phyloP scores from a whole-genome alignment of 2,797 vertebrate species.

The Eremophila alpestris region DNA sequence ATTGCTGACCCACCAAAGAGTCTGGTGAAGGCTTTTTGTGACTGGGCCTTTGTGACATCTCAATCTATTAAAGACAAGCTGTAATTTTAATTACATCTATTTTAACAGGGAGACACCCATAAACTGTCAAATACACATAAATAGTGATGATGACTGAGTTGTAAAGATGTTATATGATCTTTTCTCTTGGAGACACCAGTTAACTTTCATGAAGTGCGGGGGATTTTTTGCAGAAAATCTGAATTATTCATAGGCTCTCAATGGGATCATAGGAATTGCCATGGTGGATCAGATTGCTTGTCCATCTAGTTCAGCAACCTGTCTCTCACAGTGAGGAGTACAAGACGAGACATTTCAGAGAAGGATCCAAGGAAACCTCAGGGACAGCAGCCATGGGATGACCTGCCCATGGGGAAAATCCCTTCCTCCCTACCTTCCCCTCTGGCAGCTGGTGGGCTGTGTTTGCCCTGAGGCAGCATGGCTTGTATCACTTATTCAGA shows the following conservation, averaged over 20 bases:
- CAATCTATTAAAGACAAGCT: not conserved
- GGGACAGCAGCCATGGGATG: constrained; percentile 24
- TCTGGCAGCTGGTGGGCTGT: constrained; percentile 42
- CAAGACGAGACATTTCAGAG: constrained; percentile 56
- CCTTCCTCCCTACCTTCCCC: constrained; percentile 19
- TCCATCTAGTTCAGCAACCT: constrained; percentile 24
- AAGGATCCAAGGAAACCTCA: constrained; percentile 30
- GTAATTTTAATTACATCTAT: constrained; percentile 25
- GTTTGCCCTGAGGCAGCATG: constrained; percentile 47
- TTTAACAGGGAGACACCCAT: not conserved
- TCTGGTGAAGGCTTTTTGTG: not conserved
- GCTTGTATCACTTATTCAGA: constrained; percentile 8
- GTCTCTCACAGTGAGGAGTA: constrained; percentile 37
- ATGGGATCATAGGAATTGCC: constrained; percentile 51
- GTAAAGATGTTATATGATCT: constrained; percentile 12
- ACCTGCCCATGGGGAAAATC: constrained; percentile 31
- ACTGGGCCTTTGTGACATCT: not conserved
- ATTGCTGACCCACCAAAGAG: not conserved
- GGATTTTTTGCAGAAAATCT: constrained; percentile 33
- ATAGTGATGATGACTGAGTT: not conserved
- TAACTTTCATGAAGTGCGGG: constrained; percentile 16
- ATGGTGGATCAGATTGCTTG: constrained; percentile 45
- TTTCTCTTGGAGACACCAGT: constrained; percentile 24
- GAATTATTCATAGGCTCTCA: constrained; percentile 60
- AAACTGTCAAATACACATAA: constrained; percentile 24